Base-by-base conservation (phyloP, 2,113 vertebrate genomes). In the Macquaria ambigua region DNA sequence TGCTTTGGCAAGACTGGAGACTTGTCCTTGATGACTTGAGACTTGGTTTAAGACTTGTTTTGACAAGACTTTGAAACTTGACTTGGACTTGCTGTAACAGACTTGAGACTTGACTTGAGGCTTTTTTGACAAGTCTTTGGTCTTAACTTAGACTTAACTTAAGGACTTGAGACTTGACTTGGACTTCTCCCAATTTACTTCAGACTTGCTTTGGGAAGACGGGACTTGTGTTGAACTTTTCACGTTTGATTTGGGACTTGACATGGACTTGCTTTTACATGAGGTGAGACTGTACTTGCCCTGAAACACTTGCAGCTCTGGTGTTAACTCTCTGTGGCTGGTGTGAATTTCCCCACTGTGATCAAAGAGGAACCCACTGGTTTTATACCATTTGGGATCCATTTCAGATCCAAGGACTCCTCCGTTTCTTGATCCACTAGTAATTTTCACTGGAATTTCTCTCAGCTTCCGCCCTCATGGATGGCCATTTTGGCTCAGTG, bases 391-490 rank as follows among this genome's bases (percentile, higher is more conserved):
- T 67, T 20, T 34, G 21, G n/a, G 8, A 87, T 59, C 50, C 39
- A 58, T 48, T 63, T 67, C 59, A 48, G 20, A 46, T 63, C 50
- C 6, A 20, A 48, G 21, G 37, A 37, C 6, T 34, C 10, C 25
- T 55, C 20, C 46, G 25, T 63, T 86, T 50, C 31, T n/a, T 34
- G 34, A 79, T 59, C 79, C 21, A 7, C 18, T 12, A 2, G 39
- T 75, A 18, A 12, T 53, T 52, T 34, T 67, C 1, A 6, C 4
- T 46, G 12, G 55, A 48, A 41, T 79, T 58, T 66, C 58, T 68
- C 70, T 39, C 23, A 25, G 53, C 41, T 28, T 73, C 14, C 3
- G n/a, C 37, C 25, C 37, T 76, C 67, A 52, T 75, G 85, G 88
- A 86, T 83, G 90, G 83, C 76, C 85, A n/a, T 63, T 18, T 0